Conservation (phyloP, 2,888 invertebrate genomes). For the Macrophya annulata region DNA sequence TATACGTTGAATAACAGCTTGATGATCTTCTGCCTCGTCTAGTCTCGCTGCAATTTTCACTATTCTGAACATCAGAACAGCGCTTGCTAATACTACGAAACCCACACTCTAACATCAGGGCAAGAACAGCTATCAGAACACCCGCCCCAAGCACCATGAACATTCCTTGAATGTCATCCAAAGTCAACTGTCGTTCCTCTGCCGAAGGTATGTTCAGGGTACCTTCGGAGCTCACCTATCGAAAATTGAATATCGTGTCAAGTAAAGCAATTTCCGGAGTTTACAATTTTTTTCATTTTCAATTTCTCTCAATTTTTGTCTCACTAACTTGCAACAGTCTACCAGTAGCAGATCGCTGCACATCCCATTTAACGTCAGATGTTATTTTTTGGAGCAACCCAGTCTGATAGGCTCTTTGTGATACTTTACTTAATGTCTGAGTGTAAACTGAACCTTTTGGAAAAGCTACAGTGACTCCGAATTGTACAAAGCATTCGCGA, state of each 20-base stretch:
- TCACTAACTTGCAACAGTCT: slow-evolving; percentile 83
- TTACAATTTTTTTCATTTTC: background rate
- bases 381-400: slow-evolving; percentile 86
- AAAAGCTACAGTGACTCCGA: slow-evolving; percentile 85
- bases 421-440: slow-evolving; percentile 83
- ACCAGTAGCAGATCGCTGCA: slow-evolving; percentile 84
- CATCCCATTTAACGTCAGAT: slow-evolving; percentile 87
- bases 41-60: background rate
- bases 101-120: slow-evolving; percentile 86
- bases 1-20: background rate
- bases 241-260: slow-evolving; percentile 60
- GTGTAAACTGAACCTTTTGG: slow-evolving; percentile 86
- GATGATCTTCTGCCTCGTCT: background rate
- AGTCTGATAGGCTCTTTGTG: slow-evolving; percentile 84
- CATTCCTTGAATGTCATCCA: slow-evolving; percentile 92
- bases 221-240: slow-evolving; percentile 79
- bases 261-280: slow-evolving; percentile 25
- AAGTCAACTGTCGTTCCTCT: slow-evolving; percentile 88
- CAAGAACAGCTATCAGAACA: slow-evolving; percentile 84
- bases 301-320: background rate
- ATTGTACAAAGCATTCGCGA: slow-evolving; percentile 88
- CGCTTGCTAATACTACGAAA: slow-evolving; percentile 86
- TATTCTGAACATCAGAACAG: slow-evolving; percentile 36
- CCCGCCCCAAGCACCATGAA: slow-evolving; percentile 88
- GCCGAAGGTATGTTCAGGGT: slow-evolving; percentile 79